Percentiles rank a stretch among this genome's conserved stretches.
Evolutionary conservation across 2,797 vertebrate species (phyloP).

Genomic region (Florisuga fusca): DNA sequence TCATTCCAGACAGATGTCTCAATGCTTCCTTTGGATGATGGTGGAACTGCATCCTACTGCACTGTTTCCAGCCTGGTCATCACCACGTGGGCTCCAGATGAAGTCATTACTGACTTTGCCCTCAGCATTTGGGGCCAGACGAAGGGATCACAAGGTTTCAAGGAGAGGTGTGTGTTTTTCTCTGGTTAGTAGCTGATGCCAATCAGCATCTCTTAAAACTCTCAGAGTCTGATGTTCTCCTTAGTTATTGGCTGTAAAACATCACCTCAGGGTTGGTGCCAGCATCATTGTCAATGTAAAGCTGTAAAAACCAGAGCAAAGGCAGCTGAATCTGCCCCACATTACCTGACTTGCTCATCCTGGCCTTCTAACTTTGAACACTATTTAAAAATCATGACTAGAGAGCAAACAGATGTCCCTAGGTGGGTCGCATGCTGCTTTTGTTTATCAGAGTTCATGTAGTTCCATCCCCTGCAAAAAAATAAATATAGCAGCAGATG

Average conservation of each 20-base stretch:
- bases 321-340: not conserved
- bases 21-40: not conserved
- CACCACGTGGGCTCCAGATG: accelerated
- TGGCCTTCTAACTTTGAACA: not conserved
- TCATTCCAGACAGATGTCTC: not conserved
- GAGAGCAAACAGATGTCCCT: not conserved
- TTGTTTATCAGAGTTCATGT: not conserved
- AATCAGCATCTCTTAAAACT: not conserved
- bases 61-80: not conserved
- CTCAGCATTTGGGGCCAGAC: not conserved
- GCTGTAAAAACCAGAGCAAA: not conserved
- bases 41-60: not conserved
- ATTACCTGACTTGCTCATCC: not conserved
- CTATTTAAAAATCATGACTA: not conserved
- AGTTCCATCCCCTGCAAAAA: not conserved
- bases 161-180: not conserved
- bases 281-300: not conserved
- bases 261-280: not conserved
- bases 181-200: accelerated
- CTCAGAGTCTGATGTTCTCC: not conserved
- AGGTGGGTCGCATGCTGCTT: not conserved
- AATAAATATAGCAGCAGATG: constrained; percentile 1
- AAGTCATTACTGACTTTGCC: not conserved
- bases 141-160: not conserved
- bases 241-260: not conserved